Evolutionary conservation across 2,797 vertebrate genomes (phyloP), one percentile per base, ranked within the genome.

Genomic region (Tinamus major): DNA sequence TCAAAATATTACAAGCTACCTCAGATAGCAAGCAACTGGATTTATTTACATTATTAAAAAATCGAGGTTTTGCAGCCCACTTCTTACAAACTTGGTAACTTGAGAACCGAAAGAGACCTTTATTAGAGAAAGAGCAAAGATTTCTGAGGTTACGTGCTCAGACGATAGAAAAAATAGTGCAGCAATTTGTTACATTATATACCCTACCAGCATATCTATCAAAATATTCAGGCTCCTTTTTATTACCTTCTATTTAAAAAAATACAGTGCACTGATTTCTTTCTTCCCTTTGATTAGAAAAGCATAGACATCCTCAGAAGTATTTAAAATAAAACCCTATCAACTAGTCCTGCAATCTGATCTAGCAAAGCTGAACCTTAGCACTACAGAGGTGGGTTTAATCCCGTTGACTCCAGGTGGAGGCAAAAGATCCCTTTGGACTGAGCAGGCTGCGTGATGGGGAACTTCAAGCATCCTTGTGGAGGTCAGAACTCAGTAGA

Each of bases 101-200:
- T 92, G 68, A 68, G 21, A 93, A 89, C 62, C 69, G 39, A 77
- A 85, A 78, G 69, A 90, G 42, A 11, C 42, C 15, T 87, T 82
- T 26, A 18, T 26, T 68, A 80, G 48, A 69, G 49, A 88, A 91
- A 81, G 48, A 93, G 88, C 18, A 91, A 87, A 6, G 58, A 86
- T 42, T 91, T 75, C 37, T 90, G 61, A 85, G 46, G 14, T 58
- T 71, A 79, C 27, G 10, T 71, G 68, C 68, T 70, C 44, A 75
- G 70, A 82, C 4, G 65, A 79, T 86, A 94, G 51, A 82, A 91
- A 95, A 96, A 90, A 84, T 89, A 95, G 94, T 93, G 90, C 95
- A 96, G 90, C 55, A 24, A 4, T 69, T 87, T 87, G 78, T 78
- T 90, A 87, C 10, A 39, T 94, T 69, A 89, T 35, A 90, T 68